Percentiles rank a stretch among this genome's conserved stretches.
phyloP scores from a whole-genome alignment of 1,140 invertebrate genomes.

The Rhagoletis zephyria region DNA sequence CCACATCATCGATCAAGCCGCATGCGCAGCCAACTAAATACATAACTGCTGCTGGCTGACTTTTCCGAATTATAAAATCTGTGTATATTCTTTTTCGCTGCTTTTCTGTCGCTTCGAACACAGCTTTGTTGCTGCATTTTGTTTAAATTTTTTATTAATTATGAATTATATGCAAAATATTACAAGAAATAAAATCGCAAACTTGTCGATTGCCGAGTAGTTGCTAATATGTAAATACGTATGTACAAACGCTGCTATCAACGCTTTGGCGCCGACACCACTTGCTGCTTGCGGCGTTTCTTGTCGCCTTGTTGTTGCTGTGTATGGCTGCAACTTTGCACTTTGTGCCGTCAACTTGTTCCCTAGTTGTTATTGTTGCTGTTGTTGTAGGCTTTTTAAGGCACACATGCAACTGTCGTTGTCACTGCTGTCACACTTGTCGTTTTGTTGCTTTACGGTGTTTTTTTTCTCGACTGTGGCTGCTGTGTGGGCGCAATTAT shows the following conservation, averaged over 20 bases:
- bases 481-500: conserved; percentile 36
- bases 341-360: no score
- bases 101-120: not conserved
- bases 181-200: not conserved
- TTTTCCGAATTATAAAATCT: conserved; percentile 4
- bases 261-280: conserved; percentile 28
- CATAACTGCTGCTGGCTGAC: not conserved
- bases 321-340: no score
- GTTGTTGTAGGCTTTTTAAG: not conserved
- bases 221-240: not conserved
- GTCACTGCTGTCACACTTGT: conserved; percentile 11
- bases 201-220: not conserved
- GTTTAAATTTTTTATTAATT: not conserved
- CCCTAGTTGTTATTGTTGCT: not conserved
- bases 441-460: not conserved
- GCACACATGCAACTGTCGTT: conserved; percentile 19
- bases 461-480: not conserved
- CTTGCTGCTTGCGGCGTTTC: conserved; percentile 11
- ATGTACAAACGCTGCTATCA: not conserved
- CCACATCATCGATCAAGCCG: not conserved
- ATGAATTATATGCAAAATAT: conserved; percentile 46
- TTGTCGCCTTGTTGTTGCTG: not conserved
- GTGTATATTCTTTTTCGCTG: not conserved
- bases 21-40: not conserved
- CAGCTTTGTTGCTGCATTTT: not conserved